Conservation (phyloP, 2,113 vertebrate species). For the Cinclus mexicanus region DNA sequence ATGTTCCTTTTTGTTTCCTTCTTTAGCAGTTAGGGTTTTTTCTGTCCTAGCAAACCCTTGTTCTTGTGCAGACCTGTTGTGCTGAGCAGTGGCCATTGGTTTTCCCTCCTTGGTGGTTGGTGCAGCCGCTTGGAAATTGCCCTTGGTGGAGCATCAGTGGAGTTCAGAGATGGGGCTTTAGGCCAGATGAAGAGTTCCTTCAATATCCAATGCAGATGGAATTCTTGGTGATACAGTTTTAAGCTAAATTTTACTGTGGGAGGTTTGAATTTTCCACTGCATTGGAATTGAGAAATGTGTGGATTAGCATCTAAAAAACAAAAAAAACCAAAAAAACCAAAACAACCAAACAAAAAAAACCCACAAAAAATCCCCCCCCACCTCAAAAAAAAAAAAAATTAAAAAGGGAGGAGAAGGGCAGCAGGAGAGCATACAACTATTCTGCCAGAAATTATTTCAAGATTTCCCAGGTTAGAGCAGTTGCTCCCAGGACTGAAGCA, state of each 20-base stretch:
- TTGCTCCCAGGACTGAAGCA: background rate
- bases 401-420: accelerated
- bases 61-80: background rate
- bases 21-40: background rate
- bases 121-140: background rate
- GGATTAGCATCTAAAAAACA: background rate
- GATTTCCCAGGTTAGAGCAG: background rate
- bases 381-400: too few relatives aligned
- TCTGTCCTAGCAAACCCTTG: background rate
- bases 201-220: background rate
- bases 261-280: background rate
- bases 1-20: accelerated
- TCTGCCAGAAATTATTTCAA: background rate
- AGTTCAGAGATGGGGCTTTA: background rate
- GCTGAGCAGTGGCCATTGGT: accelerated
- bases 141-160: too few relatives aligned
- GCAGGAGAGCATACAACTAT: accelerated
- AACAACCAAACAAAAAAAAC: too few relatives aligned
- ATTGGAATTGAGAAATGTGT: background rate
- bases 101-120: background rate
- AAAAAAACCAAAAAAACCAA: too few relatives aligned
- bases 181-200: background rate
- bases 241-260: background rate
- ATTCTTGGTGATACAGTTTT: background rate
- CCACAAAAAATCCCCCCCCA: too few relatives aligned